Base-by-base conservation (phyloP, 2,113 vertebrate species). In the Acrocephalus kingi region DNA sequence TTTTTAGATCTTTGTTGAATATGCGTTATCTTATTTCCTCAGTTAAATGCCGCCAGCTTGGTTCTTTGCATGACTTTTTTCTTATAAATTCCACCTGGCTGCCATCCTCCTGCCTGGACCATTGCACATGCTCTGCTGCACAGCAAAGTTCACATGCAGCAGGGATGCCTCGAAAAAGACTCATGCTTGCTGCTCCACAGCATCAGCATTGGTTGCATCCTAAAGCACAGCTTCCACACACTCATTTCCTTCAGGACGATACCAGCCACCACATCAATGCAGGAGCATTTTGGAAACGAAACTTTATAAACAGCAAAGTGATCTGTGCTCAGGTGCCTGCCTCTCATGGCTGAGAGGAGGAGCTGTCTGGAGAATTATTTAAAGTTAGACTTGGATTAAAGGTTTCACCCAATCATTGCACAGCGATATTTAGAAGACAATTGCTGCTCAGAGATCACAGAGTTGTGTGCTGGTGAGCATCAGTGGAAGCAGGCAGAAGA, bases 381-480 rank as follows among this genome's bases (percentile, higher is more conserved):
- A 17, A 64, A 55, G 24, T 62, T 51, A 16, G 13, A 10, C 10
- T 79, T 19, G 12, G 15, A 28, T 64, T 75, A 72, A 72, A 84
- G 31, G 33, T 64, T 84, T 92, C n/a, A 37, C 45, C 61, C 35
- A 64, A 81, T 13, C 22, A 14, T 68, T 91, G 24, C 21, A 69
- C 24, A 46, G 21, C 19, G 31, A 31, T 91, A 39, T 64, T 92
- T 93, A 77, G 58, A 78, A 72, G 64, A 49, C 33, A 77, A 24
- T 55, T 69, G 52, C 46, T 80, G 24, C 48, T 66, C 22, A 43
- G 43, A 92, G 14, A 41, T 77, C 67, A 48, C 11, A 84, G 20
- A 74, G 33, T 10, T 63, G 39, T 1, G 1, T 80, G 30, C 20
- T 87, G 86, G 39, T 0, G 1, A 91, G 12, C 1, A 2, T 31